Evolutionary conservation across 2,797 vertebrate species (phyloP).

Genomic region (Acanthis flammea): DNA sequence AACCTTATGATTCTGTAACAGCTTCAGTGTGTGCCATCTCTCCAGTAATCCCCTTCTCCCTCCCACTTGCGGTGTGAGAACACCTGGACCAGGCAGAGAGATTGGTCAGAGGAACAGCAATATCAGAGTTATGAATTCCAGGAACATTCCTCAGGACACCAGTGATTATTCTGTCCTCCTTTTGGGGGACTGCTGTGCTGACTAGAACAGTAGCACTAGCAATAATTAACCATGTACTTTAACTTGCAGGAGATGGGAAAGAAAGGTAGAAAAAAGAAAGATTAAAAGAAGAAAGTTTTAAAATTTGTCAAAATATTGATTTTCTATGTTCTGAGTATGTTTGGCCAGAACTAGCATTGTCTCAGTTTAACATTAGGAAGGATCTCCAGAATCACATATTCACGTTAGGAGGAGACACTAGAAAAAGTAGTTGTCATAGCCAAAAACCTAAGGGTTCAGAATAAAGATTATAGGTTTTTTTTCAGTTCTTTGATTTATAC

Average conservation of each 20-base stretch:
- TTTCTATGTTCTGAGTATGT: neutral
- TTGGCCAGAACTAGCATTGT: neutral
- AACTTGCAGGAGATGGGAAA: neutral
- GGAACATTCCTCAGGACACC: neutral
- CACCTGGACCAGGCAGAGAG: neutral
- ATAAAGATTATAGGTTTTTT: rapidly evolving
- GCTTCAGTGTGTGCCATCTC: neutral
- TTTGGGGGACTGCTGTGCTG: neutral
- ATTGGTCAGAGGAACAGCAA: neutral
- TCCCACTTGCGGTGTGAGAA: neutral
- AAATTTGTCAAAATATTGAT: neutral
- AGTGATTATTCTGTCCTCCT: neutral
- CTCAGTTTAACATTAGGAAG: neutral
- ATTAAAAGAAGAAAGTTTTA: neutral
- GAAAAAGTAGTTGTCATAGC: neutral
- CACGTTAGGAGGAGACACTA: neutral
- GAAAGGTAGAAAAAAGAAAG: neutral
- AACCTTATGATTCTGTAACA: neutral
- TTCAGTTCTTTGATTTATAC: neutral
- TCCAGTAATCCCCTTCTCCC: neutral
- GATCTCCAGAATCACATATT: neutral
- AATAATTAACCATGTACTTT: neutral
- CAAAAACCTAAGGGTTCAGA: neutral
- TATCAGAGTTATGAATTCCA: neutral
- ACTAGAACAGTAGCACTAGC: neutral